Conservation (phyloP, 2,113 vertebrate genomes). For the Parus major region DNA sequence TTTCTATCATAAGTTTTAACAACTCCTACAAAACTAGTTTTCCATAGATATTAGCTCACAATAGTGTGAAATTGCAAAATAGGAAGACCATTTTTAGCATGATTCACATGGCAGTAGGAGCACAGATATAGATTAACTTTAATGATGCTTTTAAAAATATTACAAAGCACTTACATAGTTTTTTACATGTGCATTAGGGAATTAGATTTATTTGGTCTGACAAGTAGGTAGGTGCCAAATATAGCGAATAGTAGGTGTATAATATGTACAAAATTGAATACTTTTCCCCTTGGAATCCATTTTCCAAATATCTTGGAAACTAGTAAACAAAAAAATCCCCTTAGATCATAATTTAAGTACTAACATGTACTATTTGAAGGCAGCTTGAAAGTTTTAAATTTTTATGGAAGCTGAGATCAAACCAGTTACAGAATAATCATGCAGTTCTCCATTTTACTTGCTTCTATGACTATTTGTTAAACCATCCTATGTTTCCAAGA, state of each 20-base stretch:
- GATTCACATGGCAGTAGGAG: background rate
- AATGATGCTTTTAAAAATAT: conserved; percentile 52
- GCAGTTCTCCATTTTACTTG: background rate
- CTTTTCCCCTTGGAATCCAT: background rate
- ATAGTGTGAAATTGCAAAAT: background rate
- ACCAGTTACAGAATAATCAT: background rate
- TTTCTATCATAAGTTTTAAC: background rate
- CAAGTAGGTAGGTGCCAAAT: conserved; percentile 26
- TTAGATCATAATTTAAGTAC: background rate
- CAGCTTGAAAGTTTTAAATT: background rate
- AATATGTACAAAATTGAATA: background rate
- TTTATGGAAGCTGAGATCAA: background rate
- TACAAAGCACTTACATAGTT: conserved; percentile 32
- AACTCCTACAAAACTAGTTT: background rate
- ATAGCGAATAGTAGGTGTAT: background rate
- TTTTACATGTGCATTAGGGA: background rate
- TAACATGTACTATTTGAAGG: background rate
- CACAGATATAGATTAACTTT: conserved; percentile 22
- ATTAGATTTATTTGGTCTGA: conserved; percentile 31
- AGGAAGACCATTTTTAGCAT: background rate
- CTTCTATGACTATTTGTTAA: background rate
- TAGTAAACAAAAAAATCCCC: background rate
- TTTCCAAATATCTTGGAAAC: background rate
- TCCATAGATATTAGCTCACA: background rate
- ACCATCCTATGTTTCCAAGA: background rate